These are phyloP conservation scores for Gasterosteus nipponicus DNA, from an alignment of 2,113 vertebrate genomes.

Conservation along the genomic window DNA sequence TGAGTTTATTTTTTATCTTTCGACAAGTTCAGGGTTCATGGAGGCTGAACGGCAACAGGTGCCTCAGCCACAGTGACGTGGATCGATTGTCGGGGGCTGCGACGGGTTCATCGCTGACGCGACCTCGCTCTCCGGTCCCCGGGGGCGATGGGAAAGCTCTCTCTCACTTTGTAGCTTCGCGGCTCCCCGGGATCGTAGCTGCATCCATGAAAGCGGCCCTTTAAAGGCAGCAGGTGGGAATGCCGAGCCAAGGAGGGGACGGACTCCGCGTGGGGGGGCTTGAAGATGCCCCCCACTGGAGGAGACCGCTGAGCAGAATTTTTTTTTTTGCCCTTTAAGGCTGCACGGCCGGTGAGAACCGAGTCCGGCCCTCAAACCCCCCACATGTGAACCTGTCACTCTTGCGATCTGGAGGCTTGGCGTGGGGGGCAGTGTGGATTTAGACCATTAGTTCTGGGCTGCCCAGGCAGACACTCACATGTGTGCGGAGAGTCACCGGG, in stretches of 20 bases:
- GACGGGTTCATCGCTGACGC: not conserved
- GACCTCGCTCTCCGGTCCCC: conserved; percentile 59
- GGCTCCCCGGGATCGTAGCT: conserved; percentile 39
- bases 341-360: conserved; percentile 56
- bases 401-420: conserved; percentile 52
- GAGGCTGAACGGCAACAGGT: conserved; percentile 53
- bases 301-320: conserved; percentile 58
- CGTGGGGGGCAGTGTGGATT: conserved; percentile 70
- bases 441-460: conserved; percentile 81
- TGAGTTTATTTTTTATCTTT: not conserved
- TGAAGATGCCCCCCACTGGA: conserved; percentile 63
- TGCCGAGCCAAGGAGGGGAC: conserved; percentile 29
- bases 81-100: conserved; percentile 40
- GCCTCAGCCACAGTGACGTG: conserved; percentile 49
- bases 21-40: conserved; percentile 9
- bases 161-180: conserved; percentile 43
- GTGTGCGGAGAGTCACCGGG: conserved; percentile 80
- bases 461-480: conserved; percentile 76
- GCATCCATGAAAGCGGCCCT: conserved; percentile 63
- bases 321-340: conserved; percentile 66
- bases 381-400: conserved; percentile 84
- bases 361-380: conserved; percentile 63
- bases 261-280: conserved; percentile 26
- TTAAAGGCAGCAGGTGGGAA: conserved; percentile 77
- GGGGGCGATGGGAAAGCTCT: conserved; percentile 64